Evolutionary conservation across 1,140 invertebrate species (phyloP), one percentile per base, ranked within the genome.

Genomic region (Drosophila gunungcola): DNA sequence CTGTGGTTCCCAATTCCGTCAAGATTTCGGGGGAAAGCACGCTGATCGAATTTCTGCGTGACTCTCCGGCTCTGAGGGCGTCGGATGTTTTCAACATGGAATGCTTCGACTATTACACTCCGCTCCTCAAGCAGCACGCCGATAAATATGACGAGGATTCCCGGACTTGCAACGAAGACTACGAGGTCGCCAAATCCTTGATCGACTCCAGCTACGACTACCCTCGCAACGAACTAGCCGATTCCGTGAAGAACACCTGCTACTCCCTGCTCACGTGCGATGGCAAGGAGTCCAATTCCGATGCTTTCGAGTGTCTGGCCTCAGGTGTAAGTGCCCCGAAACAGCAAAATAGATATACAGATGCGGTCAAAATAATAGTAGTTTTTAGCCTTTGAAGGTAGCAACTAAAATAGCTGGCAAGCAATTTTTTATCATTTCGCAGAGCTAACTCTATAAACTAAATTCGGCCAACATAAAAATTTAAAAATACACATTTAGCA

Each of bases 41-140:
- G 4, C 39, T 70, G 42, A n/a, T 53, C 4, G 16, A 56, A 9
- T 10, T 56, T 12, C 39, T 70, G 49, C 34, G 68, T 25, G 12
- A 39, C 7, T 39, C 67, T 3, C 49, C 34, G 5, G n/a, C 11
- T 6, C 27, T 68, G 48, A 41, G 63, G 2, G 11, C 42, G 4
- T 49, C 49, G 9, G 42, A 39, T 7, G 3, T 43, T 34, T 55
- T 68, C 42, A 70, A 70, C 49, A 2, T 13, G n/a, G 16, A 7
- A 1, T 70, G 67, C 63, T 16, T 68, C 10, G 63, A 70, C 34
- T 55, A 48, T 34, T 70, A 70, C 36, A 2, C 45, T 4, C 67
- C 67, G 12, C 10, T 46, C 10, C 43, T 70, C 2, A 70, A 70
- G 67, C 34, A 10, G 0, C 42, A 70, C 21, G 49, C 36, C n/a